Evolutionary conservation across 2,888 invertebrate species (phyloP).

Genomic region (Helleia helle): DNA sequence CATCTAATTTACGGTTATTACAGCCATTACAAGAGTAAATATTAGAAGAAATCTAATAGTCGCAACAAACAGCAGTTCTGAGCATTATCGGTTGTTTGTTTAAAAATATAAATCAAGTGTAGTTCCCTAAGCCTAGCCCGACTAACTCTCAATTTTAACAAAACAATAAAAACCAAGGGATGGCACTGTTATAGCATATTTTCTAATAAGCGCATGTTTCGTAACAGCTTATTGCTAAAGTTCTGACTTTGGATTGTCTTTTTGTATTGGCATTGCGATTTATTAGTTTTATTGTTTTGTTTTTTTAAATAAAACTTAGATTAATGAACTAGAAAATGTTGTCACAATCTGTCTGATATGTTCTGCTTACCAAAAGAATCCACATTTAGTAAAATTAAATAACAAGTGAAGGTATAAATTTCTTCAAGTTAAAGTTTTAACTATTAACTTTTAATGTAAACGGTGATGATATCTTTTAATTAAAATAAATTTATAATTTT

Average conservation of each 20-base stretch:
- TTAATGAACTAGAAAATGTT: no score
- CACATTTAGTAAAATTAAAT: no score
- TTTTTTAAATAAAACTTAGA: no score
- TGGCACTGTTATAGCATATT: conserved; percentile 21
- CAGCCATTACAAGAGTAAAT: conserved; percentile 2
- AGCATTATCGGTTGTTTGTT: conserved; percentile 13
- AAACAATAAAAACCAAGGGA: conserved; percentile 39
- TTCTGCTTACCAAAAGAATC: no score
- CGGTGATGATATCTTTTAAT: no score
- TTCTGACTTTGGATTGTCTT: no score
- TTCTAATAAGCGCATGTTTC: neutral
- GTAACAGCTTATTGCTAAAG: neutral
- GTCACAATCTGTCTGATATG: no score
- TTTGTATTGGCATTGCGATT: neutral
- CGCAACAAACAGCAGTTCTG: conserved; percentile 10
- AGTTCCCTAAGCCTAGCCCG: conserved; percentile 30
- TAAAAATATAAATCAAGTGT: conserved; percentile 19
- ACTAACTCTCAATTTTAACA: conserved; percentile 36
- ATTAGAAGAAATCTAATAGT: neutral
- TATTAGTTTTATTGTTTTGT: neutral
- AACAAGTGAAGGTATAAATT: no score
- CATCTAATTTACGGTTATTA: neutral
- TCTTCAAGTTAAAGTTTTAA: no score
- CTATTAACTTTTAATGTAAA: no score
- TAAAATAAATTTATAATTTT: no score